Evolutionary conservation across 2,888 invertebrate genomes (phyloP).

Genomic region (Lymantria monacha): DNA sequence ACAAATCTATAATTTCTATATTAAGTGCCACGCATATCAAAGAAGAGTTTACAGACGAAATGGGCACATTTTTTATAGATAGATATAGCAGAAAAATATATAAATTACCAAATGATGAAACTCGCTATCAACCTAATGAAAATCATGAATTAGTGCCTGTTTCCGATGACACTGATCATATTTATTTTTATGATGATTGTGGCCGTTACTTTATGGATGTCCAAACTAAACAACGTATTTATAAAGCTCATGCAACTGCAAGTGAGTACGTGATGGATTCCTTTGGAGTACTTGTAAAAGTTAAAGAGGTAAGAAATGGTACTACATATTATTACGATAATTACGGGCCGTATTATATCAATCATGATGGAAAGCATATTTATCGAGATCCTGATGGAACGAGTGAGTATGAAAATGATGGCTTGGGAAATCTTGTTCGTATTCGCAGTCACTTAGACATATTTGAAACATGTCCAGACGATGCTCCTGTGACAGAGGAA

Average conservation of each 20-base stretch:
- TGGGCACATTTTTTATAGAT: conserved; percentile 65
- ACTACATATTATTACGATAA: conserved; percentile 65
- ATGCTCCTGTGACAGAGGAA: conserved; percentile 67
- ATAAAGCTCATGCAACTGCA: conserved; percentile 62
- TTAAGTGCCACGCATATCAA: conserved; percentile 60
- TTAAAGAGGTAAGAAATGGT: conserved; percentile 64
- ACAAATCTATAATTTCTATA: conserved; percentile 69
- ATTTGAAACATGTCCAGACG: conserved; percentile 62
- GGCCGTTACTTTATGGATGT: conserved; percentile 65
- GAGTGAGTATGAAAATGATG: conserved; percentile 76
- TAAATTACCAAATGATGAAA: conserved; percentile 52
- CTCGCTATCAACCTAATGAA: conserved; percentile 65
- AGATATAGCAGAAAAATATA: conserved; percentile 70
- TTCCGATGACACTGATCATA: conserved; percentile 56
- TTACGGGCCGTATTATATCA: conserved; percentile 69
- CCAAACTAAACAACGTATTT: conserved; percentile 59
- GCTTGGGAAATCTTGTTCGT: conserved; percentile 72
- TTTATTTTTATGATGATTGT: conserved; percentile 73
- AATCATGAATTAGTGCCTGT: conserved; percentile 59
- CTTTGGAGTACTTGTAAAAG: conserved; percentile 62
- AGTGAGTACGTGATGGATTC: conserved; percentile 74
- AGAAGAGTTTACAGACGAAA: conserved; percentile 67
- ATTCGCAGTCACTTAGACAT: conserved; percentile 61
- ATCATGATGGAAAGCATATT: conserved; percentile 64
- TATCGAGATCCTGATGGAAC: conserved; percentile 61